Evolutionary conservation across 1,140 invertebrate species (phyloP), one percentile per base, ranked within the genome.

Genomic region (Chelonus insularis): DNA sequence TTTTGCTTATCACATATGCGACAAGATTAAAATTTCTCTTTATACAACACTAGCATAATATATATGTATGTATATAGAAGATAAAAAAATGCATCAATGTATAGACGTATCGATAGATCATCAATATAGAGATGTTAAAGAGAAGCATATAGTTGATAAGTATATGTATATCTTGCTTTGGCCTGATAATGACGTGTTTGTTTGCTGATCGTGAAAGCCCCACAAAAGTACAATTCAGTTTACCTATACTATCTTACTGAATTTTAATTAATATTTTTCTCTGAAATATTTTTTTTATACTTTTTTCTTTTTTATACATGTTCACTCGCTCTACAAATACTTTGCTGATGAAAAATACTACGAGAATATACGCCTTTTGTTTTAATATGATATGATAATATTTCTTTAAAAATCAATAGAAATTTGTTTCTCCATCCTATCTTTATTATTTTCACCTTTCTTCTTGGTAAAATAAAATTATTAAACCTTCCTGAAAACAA

Each of bases 111-210:
- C 32, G 29, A 52, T 25, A 52, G 23, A 5, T 14, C 50, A 47
- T 47, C 20, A 29, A 29, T 50, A 55, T 34, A 9, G n/a, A n/a
- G n/a, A n/a, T n/a, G n/a, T n/a, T n/a, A n/a, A 23, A 29, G 11
- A 23, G 45, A 36, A 34, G 6, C 43, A 60, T 60, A 60, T n/a
- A n/a, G n/a, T n/a, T n/a, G 51, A 47, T 51, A 60, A 60, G 57
- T 57, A 57, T 18, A 58, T 32, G 43, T 37, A 57, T 54, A 20
- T n/a, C n/a, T n/a, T n/a, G n/a, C n/a, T n/a, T n/a, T n/a, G 37
- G 48, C 41, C 56, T 63, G 61, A 63, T 63, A 63, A 63, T 63
- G 61, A 63, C 36, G 61, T 48, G 48, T 62, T 41, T 63, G 61
- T 63, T 63, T 63, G 48, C 61, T 52, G 37, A 36, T 63, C 48